Percentiles rank a stretch among this genome's conserved stretches.
Conservation (phyloP, 2,113 vertebrate genomes). For the Hemiscyllium ocellatum region DNA sequence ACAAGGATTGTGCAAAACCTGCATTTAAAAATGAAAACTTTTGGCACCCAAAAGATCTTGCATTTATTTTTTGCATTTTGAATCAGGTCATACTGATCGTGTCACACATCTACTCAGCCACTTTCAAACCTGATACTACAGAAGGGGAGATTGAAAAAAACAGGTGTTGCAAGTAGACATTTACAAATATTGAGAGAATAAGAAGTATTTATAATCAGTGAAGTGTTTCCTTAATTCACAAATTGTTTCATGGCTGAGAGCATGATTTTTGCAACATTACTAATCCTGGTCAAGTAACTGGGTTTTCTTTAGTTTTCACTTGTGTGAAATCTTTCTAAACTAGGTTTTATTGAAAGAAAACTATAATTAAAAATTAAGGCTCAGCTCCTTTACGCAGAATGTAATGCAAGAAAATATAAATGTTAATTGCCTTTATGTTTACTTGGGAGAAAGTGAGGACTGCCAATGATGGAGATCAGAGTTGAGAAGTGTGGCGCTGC, state of each 20-base stretch:
- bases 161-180: no score
- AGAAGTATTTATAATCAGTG: background rate
- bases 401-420: background rate
- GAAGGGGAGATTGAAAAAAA: no score
- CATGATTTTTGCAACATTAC: background rate
- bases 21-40: no score
- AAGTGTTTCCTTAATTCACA: background rate
- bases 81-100: no score
- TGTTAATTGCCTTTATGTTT: background rate
- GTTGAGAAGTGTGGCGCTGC: no score
- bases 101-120: no score
- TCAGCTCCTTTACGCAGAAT: background rate
- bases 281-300: background rate
- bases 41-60: no score
- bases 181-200: no score
- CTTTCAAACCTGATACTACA: no score
- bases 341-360: background rate
- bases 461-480: no score
- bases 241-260: background rate
- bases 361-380: background rate
- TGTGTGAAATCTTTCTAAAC: background rate
- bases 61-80: no score
- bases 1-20: no score
- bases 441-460: background rate
- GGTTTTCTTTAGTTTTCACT: background rate